Percentiles rank a stretch among this genome's conserved stretches.
phyloP scores from a whole-genome alignment of 2,888 invertebrate genomes.

The Argyra leucocephala region DNA sequence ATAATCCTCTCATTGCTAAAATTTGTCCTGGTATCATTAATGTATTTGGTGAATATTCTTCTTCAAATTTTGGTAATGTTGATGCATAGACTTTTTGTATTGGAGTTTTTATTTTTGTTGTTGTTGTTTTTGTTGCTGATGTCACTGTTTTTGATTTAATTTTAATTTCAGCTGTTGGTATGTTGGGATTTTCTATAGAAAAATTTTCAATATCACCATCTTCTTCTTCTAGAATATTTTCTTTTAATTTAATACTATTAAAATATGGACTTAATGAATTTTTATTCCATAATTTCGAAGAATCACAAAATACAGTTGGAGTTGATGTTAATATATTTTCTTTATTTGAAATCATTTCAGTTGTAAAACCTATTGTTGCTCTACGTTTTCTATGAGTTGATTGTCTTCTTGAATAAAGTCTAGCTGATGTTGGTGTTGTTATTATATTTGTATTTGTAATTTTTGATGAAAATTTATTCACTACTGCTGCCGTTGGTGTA shows the following conservation, averaged over 20 bases:
- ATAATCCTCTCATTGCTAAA: conserved; percentile 36
- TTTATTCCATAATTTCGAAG: conserved; percentile 24
- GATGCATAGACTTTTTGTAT: conserved; percentile 30
- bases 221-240: no score
- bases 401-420: no score
- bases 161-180: conserved; percentile 23
- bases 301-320: conserved; percentile 27
- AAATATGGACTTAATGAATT: conserved; percentile 29
- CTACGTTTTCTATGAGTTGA: conserved; percentile 27
- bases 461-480: no score
- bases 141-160: background rate
- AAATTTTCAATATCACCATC: conserved; percentile 20
- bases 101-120: conserved; percentile 22
- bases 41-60: conserved; percentile 39
- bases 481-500: no score
- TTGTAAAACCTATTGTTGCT: conserved; percentile 36
- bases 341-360: conserved; percentile 25
- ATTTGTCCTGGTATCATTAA: conserved; percentile 34
- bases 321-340: conserved; percentile 36
- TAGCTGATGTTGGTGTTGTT: no score
- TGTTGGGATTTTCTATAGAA: conserved; percentile 13
- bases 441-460: no score
- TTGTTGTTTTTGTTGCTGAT: no score
- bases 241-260: no score
- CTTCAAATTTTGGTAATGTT: conserved; percentile 38